Conservation (phyloP, 2,888 invertebrate species). For the Acanthosepion lycidas region DNA sequence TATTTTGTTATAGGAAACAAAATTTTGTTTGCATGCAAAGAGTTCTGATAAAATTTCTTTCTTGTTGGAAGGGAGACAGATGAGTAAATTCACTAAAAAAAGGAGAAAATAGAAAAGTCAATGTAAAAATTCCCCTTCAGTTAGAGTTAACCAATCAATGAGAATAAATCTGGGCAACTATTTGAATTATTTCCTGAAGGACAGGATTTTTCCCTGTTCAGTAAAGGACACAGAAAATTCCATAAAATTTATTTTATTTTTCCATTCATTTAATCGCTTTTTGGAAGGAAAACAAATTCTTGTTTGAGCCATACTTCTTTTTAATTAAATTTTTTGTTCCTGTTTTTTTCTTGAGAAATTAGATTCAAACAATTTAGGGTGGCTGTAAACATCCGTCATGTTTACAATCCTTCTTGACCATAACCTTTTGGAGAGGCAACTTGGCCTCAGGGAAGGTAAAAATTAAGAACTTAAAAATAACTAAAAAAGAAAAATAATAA, state of each 20-base stretch:
- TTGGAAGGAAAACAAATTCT: no score
- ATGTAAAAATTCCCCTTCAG: neutral
- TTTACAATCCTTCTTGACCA: neutral
- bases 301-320: no score
- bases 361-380: neutral
- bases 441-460: neutral
- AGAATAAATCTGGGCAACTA: neutral
- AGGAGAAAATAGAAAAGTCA: no score
- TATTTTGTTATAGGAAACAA: no score
- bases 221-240: neutral
- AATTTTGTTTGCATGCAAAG: no score
- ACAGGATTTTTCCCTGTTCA: neutral
- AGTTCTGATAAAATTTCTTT: no score
- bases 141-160: neutral
- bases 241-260: neutral
- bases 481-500: neutral
- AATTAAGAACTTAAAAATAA: neutral
- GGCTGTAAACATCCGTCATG: neutral
- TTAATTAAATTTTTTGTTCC: no score
- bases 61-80: no score
- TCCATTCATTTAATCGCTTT: no score
- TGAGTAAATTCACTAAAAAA: no score
- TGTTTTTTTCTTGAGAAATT: no score
- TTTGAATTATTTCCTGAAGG: slow-evolving; percentile 33
- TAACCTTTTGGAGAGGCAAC: neutral